A percentile compares a stretch with the other conserved stretches of the same genome.
These are phyloP conservation scores for Acanthosepion pharaonis DNA, from an alignment of 2,888 invertebrate genomes.

Conservation along the genomic window DNA sequence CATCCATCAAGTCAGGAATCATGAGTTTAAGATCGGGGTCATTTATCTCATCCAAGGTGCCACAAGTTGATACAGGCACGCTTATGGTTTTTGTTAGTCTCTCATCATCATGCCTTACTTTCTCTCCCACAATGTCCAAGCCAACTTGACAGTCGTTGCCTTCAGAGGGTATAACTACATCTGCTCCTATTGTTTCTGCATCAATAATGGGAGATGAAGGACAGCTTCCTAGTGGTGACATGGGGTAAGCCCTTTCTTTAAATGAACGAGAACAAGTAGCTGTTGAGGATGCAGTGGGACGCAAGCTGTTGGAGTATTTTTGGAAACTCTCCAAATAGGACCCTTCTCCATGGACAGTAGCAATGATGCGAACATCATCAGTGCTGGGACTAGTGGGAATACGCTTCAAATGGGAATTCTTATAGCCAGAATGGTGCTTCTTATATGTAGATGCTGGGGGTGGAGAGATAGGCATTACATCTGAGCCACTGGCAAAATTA, in stretches of 20 bases:
- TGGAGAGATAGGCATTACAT: slow-evolving; percentile 42
- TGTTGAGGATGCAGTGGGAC: not conserved
- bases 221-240: not conserved
- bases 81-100: not conserved
- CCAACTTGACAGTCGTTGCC: not conserved
- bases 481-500: not conserved
- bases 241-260: not conserved
- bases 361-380: slow-evolving; percentile 42
- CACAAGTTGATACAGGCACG: slow-evolving; percentile 42
- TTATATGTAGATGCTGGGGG: slow-evolving; percentile 55
- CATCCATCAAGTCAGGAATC: not conserved
- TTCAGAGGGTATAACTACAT: slow-evolving; percentile 34
- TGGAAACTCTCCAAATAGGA: not conserved
- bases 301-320: not conserved
- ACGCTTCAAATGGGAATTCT: slow-evolving; percentile 55
- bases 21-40: slow-evolving; percentile 39
- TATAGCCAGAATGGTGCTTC: slow-evolving; percentile 70
- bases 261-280: not conserved
- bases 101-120: not conserved
- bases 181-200: slow-evolving; percentile 38
- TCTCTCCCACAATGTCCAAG: not conserved
- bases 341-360: not conserved
- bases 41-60: slow-evolving; percentile 33
- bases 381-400: not conserved
- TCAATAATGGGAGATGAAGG: not conserved